phyloP scores from a whole-genome alignment of 2,888 invertebrate species.

The Cheilosia grossa region DNA sequence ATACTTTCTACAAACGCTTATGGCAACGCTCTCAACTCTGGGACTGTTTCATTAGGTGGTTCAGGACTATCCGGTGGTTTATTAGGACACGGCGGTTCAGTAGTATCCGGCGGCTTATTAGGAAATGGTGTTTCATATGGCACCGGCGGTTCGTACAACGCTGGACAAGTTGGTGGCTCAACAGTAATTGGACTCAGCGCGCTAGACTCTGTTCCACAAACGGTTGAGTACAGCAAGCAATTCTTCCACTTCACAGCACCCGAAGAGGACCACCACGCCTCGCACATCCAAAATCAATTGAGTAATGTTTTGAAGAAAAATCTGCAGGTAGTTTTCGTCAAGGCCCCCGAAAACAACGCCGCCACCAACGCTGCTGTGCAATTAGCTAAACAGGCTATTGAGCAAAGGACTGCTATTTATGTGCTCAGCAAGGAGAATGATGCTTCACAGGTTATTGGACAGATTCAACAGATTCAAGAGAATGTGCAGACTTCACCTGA shows the following conservation, averaged over 20 bases:
- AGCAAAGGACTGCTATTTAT: conserved; percentile 82
- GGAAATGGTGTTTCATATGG: background rate
- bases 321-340: conserved; percentile 81
- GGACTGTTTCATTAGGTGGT: background rate
- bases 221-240: conserved; percentile 76
- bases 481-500: conserved; percentile 75
- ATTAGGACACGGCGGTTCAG: background rate
- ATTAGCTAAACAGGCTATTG: conserved; percentile 80
- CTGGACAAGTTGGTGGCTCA: conserved; percentile 24
- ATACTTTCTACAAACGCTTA: background rate
- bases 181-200: conserved; percentile 59
- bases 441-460: conserved; percentile 78
- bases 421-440: conserved; percentile 81
- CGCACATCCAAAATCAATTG: conserved; percentile 65
- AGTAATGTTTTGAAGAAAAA: conserved; percentile 77
- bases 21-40: background rate
- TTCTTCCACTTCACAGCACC: conserved; percentile 79
- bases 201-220: conserved; percentile 47
- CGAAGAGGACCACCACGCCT: conserved; percentile 75
- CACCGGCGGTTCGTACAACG: background rate
- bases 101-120: background rate
- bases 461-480: conserved; percentile 75
- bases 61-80: background rate
- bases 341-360: conserved; percentile 81
- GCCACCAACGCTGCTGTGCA: conserved; percentile 80